Evolutionary conservation across 2,113 vertebrate genomes (phyloP), one percentile per base, ranked within the genome.

Genomic region (Eptesicus fuscus): DNA sequence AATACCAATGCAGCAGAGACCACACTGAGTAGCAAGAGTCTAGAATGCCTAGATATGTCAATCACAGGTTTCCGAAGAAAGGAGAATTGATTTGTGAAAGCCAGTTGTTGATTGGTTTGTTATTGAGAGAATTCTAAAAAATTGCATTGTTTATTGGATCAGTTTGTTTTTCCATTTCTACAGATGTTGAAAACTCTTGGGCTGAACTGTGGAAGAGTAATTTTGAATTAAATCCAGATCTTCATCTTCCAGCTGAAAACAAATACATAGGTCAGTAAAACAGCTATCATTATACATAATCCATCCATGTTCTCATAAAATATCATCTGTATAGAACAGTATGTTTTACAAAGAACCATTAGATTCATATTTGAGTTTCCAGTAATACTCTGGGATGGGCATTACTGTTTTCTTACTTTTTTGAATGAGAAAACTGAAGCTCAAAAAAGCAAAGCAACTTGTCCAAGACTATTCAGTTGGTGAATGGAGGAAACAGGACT

Each of bases 241-340:
- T 99, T 96, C 99, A 99, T 96, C 99, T 99, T 93, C 99, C 99
- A 71, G 98, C 98, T 93, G 99, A 99, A 98, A 99, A 99, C 97
- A 99, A 99, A 96, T 99, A 99, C 88, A 99, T 99, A 95, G 99
- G 99, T 99, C 96, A 97, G 99, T 98, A 35, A 98, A 93, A 90
- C 42, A 89, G 59, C 25, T 49, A 5, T 80, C 13, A 73, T 69
- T 63, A 23, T 25, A 76, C 6, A 59, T 85, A 77, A 76, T 63
- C 11, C 20, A n/a, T 73, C 37, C n/a, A 25, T 82, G 14, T 93
- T 37, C 20, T 91, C 76, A 56, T 78, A 63, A 51, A 91, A 47
- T 13, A 53, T 12, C 13, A 67, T 10, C 16, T 83, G 16, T 28
- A 51, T 56, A 47, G 59, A 80, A 32, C 16, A 70, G 79, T 80